Evolutionary conservation across 2,113 vertebrate genomes (phyloP).

Genomic region (Antigone vipio): DNA sequence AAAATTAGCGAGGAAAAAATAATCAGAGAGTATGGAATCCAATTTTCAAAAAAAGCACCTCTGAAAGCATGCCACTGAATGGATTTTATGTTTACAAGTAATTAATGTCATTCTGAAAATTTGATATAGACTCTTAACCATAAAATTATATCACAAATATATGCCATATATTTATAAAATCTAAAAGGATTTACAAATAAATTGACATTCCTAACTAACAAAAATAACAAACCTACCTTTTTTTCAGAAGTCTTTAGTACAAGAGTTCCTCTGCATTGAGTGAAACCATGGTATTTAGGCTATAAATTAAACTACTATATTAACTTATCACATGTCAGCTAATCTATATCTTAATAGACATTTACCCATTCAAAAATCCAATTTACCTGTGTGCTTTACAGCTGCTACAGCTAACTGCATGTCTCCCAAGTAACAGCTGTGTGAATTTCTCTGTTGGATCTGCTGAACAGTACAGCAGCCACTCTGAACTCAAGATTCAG

Average conservation of each 20-base stretch:
- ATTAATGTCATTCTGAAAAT: background rate
- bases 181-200: background rate
- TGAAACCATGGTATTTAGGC: background rate
- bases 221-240: background rate
- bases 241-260: background rate
- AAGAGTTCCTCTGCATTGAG: background rate
- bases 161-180: background rate
- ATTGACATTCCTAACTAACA: background rate
- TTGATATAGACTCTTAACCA: background rate
- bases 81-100: background rate
- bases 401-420: background rate
- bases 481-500: background rate
- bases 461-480: background rate
- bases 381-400: background rate
- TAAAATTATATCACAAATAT: background rate
- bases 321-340: rapidly evolving
- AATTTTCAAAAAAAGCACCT: background rate
- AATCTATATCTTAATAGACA: background rate
- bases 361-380: background rate
- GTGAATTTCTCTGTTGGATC: background rate
- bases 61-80: background rate
- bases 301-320: background rate
- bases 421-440: background rate
- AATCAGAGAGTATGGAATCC: background rate
- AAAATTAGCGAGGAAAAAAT: background rate